Base-by-base conservation (phyloP, 64 coral and sea anemone genomes). In the Cladopsammia gracilis region DNA sequence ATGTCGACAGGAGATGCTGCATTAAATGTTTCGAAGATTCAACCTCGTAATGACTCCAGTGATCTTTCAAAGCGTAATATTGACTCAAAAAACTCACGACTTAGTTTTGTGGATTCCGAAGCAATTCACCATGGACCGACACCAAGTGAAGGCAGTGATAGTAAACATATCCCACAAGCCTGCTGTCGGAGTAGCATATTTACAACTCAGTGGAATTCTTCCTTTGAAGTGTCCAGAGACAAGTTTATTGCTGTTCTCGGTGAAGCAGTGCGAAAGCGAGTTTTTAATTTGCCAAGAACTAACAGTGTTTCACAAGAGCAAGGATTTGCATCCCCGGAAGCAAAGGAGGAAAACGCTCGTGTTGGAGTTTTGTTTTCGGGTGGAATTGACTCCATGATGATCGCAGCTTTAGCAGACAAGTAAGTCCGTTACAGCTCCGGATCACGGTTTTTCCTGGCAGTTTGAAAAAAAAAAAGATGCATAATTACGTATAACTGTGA, bases 291-390 rank as follows among this genome's bases (percentile, higher is more conserved):
- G 46, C 88, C 98, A 88, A 96, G 91, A 91, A 58, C 20, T 24
- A 20, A 67, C 9, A 52, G 61, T 16, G 8, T 56, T 42, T 53
- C 22, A 66, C 46, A n/a, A 8, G 42, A 53, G 70, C 16, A 57
- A 4, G 15, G 51, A 16, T 59, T 19, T n/a, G 25, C 7, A n/a
- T 42, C 48, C 73, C 25, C 46, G 46, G 34, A 50, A 84, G 10
- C 4, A 7, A 15, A 20, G 46, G 4, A 25, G 5, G 69, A 52
- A 46, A 19, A 57, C 25, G 85, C 81, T 52, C 62, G 84, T 15
- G 85, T 99, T 81, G 98, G 98, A 16, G 60, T 99, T 74, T 73
- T 99, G 6, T 99, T 99, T 49, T 99, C 98, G 14, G 98, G 98
- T 60, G 98, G 98, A 57, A 88, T 99, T 42, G 98, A 99, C 61